A percentile compares a stretch with the other conserved stretches of the same genome.
Conservation (phyloP, 2,797 vertebrate species). For the Urophycis tenuis region DNA sequence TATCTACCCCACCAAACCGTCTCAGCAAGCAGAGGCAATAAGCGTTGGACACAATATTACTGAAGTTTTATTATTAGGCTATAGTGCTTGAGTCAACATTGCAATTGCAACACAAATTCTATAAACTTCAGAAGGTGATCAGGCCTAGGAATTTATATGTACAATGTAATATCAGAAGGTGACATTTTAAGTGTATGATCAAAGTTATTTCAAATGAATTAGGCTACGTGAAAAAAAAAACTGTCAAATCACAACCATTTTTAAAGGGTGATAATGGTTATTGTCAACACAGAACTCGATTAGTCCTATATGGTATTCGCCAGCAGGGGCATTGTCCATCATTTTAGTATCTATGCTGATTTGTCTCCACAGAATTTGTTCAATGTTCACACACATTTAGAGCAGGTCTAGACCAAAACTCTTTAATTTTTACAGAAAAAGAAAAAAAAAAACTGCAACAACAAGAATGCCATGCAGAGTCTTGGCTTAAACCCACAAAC, state of each 20-base stretch:
- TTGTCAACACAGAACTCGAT: background rate
- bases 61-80: background rate
- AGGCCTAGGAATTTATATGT: background rate
- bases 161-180: background rate
- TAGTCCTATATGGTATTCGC: constrained; percentile 1
- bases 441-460: background rate
- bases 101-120: background rate
- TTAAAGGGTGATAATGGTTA: constrained; percentile 3
- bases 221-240: background rate
- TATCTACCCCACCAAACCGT: too few species aligned
- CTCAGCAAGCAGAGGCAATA: background rate
- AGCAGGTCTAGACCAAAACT: constrained; percentile 16
- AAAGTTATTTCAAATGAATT: background rate
- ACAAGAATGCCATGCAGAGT: background rate
- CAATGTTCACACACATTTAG: constrained; percentile 18
- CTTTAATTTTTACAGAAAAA: constrained; percentile 10
- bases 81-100: background rate
- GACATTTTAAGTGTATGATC: background rate
- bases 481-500: constrained; percentile 28
- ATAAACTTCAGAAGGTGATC: background rate
- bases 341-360: constrained; percentile 23
- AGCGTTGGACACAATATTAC: background rate
- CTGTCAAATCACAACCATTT: background rate
- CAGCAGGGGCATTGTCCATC: constrained; percentile 16
- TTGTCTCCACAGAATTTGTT: constrained; percentile 23